Evolutionary conservation across 2,797 vertebrate genomes (phyloP).

Genomic region (Lepus oiostolus): DNA sequence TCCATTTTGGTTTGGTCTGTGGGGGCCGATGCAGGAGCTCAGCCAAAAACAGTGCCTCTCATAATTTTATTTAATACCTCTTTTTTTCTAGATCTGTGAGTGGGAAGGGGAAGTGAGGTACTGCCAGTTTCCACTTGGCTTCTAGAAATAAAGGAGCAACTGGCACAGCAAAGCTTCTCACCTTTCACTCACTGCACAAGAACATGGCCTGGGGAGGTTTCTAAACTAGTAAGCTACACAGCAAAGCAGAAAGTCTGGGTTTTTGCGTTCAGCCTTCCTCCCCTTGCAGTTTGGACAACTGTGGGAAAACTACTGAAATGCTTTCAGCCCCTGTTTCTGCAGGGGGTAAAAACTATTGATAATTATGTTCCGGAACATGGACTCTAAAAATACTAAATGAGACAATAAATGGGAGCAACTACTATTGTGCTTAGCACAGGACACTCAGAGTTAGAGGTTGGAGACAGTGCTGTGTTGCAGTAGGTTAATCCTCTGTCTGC

Average conservation of each 20-base stretch:
- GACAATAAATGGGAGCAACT: not conserved
- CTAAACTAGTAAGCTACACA: not conserved
- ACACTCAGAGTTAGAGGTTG: not conserved
- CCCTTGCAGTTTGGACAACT: not conserved
- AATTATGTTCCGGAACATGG: not conserved
- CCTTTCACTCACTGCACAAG: not conserved
- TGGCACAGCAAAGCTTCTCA: not conserved
- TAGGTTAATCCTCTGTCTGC: no score
- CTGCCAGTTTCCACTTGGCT: not conserved
- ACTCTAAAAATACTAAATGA: not conserved
- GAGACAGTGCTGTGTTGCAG: no score
- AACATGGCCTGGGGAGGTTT: not conserved
- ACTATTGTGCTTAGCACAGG: not conserved
- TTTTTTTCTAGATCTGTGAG: not conserved
- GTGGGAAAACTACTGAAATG: conserved; percentile 11
- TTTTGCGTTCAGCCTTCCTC: not conserved
- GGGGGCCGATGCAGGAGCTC: not conserved
- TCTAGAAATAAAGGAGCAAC: not conserved
- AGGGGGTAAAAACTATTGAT: not conserved
- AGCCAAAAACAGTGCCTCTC: not conserved
- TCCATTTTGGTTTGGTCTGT: not conserved
- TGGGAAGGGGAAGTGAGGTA: not conserved
- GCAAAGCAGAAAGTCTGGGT: not conserved
- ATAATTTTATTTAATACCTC: not conserved
- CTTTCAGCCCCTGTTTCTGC: not conserved